Evolutionary conservation across 2,888 invertebrate species (phyloP).

Genomic region (Acronicta psi): DNA sequence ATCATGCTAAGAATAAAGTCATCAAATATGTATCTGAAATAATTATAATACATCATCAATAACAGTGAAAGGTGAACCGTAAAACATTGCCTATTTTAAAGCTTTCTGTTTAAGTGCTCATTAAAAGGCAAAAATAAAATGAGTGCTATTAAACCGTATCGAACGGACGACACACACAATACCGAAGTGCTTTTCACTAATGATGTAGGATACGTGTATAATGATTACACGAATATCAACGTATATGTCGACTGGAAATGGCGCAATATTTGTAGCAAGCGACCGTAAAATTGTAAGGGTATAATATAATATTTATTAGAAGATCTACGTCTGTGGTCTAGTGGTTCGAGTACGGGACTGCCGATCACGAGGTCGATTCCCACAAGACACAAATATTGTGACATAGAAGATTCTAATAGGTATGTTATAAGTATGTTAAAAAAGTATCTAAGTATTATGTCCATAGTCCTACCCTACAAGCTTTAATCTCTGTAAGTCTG

Average conservation of each 20-base stretch:
- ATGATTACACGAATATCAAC: constrained; percentile 53
- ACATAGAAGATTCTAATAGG: too few species aligned
- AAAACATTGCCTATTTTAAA: constrained; percentile 56
- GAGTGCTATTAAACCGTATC: constrained; percentile 65
- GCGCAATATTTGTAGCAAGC: constrained; percentile 7
- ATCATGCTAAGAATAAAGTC: too few species aligned
- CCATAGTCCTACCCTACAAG: too few species aligned
- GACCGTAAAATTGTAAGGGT: not conserved
- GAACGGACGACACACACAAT: constrained; percentile 65
- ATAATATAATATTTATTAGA: too few species aligned
- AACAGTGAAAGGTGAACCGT: constrained; percentile 22
- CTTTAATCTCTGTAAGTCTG: too few species aligned
- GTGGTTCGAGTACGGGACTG: too few species aligned
- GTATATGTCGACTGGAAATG: constrained; percentile 32
- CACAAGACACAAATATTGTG: too few species aligned
- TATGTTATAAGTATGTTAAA: too few species aligned
- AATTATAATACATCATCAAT: constrained; percentile 16
- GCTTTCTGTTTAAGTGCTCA: constrained; percentile 75
- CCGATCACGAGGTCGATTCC: too few species aligned
- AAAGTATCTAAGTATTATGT: too few species aligned
- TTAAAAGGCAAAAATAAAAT: constrained; percentile 73
- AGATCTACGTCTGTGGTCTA: too few species aligned
- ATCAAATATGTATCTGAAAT: too few species aligned
- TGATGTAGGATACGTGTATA: constrained; percentile 63
- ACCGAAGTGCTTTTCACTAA: constrained; percentile 72